A percentile compares a stretch with the other conserved stretches of the same genome.
These are phyloP conservation scores for Caradrina kadenii DNA, from an alignment of 2,888 invertebrate genomes.

Conservation along the genomic window DNA sequence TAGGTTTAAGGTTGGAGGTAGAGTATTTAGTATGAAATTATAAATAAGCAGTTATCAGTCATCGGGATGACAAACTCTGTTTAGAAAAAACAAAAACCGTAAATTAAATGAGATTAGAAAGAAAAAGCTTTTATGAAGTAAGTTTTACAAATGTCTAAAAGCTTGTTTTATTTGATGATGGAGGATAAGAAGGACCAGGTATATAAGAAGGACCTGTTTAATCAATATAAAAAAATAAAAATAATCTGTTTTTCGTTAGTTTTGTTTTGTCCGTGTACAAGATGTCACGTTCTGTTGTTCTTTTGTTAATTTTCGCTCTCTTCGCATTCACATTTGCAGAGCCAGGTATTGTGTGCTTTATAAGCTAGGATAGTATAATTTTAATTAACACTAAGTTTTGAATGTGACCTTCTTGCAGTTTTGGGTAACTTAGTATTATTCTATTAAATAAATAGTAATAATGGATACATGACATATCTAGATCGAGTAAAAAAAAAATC, in stretches of 20 bases:
- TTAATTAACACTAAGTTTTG: background rate
- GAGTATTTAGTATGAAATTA: too few relatives aligned
- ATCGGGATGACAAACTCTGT: too few relatives aligned
- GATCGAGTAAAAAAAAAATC: background rate
- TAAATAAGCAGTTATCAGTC: too few relatives aligned
- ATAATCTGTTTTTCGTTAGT: constrained; percentile 20
- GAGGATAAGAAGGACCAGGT: background rate
- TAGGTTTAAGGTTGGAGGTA: too few relatives aligned
- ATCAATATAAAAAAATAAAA: too few relatives aligned
- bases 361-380: background rate
- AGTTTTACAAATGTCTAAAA: too few relatives aligned
- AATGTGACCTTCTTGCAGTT: background rate
- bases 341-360: constrained; percentile 2
- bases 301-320: constrained; percentile 15
- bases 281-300: constrained; percentile 9
- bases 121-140: too few relatives aligned
- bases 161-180: too few relatives aligned
- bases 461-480: background rate
- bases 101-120: too few relatives aligned
- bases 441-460: too few relatives aligned
- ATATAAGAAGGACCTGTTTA: background rate
- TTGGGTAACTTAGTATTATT: background rate
- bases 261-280: constrained; percentile 2
- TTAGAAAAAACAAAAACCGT: too few relatives aligned
- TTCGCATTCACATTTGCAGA: constrained; percentile 8